Percentiles rank a stretch among this genome's conserved stretches.
Conservation (phyloP, 1,140 invertebrate genomes). For the Dendrolimus punctatus region DNA sequence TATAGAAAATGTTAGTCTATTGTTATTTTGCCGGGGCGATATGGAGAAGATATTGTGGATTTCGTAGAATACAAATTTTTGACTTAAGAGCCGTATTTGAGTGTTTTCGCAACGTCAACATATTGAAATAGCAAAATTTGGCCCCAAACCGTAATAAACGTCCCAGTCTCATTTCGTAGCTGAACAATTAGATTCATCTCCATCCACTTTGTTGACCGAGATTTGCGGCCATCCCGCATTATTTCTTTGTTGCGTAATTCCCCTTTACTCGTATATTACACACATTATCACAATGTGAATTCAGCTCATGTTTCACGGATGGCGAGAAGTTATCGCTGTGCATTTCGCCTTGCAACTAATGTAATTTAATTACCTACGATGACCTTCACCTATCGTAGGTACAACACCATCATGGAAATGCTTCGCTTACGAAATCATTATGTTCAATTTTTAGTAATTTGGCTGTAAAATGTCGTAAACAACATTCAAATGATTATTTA, state of each 20-base stretch:
- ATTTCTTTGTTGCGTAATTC: slow-evolving; percentile 8
- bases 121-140: neutral
- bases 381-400: neutral
- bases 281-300: neutral
- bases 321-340: neutral
- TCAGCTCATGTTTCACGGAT: slow-evolving; percentile 1
- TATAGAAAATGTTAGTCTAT: no score
- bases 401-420: neutral
- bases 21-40: no score
- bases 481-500: no score
- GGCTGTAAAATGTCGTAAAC: neutral
- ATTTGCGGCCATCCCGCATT: slow-evolving; percentile 3
- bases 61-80: no score
- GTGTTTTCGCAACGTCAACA: no score
- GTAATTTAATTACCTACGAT: slow-evolving; percentile 3
- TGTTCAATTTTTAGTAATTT: neutral
- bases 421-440: neutral
- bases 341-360: slow-evolving; percentile 3
- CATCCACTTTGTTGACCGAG: slow-evolving; percentile 3
- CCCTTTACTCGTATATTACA: slow-evolving; percentile 14
- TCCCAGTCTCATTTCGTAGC: neutral
- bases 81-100: no score
- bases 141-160: neutral
- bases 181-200: slow-evolving; percentile 7
- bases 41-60: no score